Percentiles rank a stretch among this genome's conserved stretches.
Evolutionary conservation across 2,888 invertebrate species (phyloP).

Genomic region (Drosophila melanosoma): DNA sequence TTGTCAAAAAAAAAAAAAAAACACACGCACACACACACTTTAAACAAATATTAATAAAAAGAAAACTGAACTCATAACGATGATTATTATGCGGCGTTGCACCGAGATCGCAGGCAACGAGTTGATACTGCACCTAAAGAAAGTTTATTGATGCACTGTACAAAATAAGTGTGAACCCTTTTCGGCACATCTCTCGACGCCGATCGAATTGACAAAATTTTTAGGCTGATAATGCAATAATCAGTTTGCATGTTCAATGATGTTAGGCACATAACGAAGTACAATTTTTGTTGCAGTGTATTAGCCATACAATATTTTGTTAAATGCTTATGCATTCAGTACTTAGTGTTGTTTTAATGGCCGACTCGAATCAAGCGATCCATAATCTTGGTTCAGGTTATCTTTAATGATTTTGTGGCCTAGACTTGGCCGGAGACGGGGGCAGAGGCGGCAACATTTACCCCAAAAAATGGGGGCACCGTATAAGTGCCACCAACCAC

Average conservation of each 20-base stretch:
- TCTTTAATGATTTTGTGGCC: conserved; percentile 49
- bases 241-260: conserved; percentile 13
- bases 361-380: conserved; percentile 46
- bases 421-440: conserved; percentile 5
- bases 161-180: conserved; percentile 49
- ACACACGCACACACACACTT: not conserved
- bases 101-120: conserved; percentile 26
- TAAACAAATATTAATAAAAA: conserved; percentile 25
- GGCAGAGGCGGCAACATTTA: not conserved
- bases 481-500: conserved; percentile 11
- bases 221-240: conserved; percentile 5
- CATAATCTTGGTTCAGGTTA: conserved; percentile 64
- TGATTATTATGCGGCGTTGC: conserved; percentile 2
- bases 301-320: conserved; percentile 10
- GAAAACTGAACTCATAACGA: conserved; percentile 21
- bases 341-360: conserved; percentile 36
- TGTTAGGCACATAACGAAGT: not conserved
- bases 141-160: conserved; percentile 55
- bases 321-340: conserved; percentile 39
- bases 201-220: not conserved
- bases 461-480: conserved; percentile 41
- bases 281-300: conserved; percentile 41
- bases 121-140: conserved; percentile 46
- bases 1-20: conserved; percentile 24
- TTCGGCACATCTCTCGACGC: not conserved